phyloP scores from a whole-genome alignment of 2,888 invertebrate species.

The Pogonocherus hispidulus region DNA sequence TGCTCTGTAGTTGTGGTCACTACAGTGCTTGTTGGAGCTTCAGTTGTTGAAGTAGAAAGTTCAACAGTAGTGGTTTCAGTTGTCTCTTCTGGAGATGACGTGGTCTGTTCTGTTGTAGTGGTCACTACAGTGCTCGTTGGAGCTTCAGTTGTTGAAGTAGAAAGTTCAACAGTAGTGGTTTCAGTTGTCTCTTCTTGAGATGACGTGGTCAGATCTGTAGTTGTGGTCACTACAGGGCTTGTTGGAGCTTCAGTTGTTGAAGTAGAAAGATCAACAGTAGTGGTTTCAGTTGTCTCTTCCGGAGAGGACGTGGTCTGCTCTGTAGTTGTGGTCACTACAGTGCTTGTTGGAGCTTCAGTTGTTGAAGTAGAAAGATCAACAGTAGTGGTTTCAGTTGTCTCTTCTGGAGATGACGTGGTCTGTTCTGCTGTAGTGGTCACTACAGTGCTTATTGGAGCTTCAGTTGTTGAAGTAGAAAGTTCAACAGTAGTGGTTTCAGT shows the following conservation, averaged over 20 bases:
- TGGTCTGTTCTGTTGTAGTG: not conserved
- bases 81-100: not conserved
- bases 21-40: not conserved
- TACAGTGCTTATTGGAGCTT: not conserved
- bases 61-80: not conserved
- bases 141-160: slow-evolving; percentile 1
- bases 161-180: not conserved
- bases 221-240: not conserved
- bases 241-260: not conserved
- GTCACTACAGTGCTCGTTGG: not conserved
- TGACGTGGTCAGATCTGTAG: not conserved
- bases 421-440: not conserved
- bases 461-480: not conserved
- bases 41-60: not conserved
- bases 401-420: not conserved
- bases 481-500: not conserved
- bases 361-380: slow-evolving; percentile 21
- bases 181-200: not conserved
- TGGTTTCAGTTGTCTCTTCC: not conserved
- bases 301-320: slow-evolving; percentile 9
- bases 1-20: not conserved
- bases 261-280: not conserved
- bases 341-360: slow-evolving; percentile 11
- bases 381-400: not conserved
- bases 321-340: not conserved